phyloP scores from a whole-genome alignment of 2,797 vertebrate species.

The Tragelaphus eurycerus region DNA sequence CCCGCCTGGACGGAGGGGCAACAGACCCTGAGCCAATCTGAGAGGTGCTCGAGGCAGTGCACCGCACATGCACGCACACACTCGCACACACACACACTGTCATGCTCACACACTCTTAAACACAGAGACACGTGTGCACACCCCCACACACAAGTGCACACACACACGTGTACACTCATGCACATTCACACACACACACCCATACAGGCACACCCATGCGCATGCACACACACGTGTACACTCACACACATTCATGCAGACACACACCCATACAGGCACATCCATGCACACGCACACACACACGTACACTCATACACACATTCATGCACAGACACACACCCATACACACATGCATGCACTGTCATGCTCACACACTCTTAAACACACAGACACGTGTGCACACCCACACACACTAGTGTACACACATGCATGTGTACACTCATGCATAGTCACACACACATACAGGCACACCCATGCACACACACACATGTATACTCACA shows the following conservation, averaged over 20 bases:
- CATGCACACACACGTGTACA: no score
- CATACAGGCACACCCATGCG: neutral
- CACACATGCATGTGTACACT: no score
- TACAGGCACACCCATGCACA: no score
- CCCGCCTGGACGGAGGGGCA: neutral
- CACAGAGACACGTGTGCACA: neutral
- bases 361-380: no score
- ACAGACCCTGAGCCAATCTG: neutral
- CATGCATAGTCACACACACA: no score
- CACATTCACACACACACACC: neutral
- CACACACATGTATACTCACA: rapidly evolving
- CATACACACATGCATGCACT: no score
- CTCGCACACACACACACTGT: neutral
- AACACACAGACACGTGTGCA: no score
- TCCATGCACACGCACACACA: no score
- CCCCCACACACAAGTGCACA: rapidly evolving
- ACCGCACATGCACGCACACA: rapidly evolving
- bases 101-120: neutral
- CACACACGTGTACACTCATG: neutral
- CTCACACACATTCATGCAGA: no score
- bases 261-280: neutral
- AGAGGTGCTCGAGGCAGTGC: neutral
- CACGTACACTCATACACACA: no score
- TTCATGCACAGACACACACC: no score
- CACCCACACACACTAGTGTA: neutral